phyloP scores from a whole-genome alignment of 2,888 invertebrate genomes.

The Cryptus armator region DNA sequence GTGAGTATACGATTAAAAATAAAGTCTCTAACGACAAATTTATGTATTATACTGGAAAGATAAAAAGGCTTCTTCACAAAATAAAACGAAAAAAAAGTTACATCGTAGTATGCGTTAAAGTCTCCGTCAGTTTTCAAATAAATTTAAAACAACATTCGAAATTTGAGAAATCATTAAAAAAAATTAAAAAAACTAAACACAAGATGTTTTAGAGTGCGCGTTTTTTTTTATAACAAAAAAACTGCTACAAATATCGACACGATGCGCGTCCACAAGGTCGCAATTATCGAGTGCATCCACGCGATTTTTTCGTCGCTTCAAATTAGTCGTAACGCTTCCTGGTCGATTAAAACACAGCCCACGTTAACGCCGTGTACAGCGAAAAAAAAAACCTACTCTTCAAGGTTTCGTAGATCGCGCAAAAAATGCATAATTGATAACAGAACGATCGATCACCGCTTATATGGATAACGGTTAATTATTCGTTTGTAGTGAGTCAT shows the following conservation, averaged over 20 bases:
- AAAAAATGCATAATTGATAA: conserved; percentile 43
- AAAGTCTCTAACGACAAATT: not conserved
- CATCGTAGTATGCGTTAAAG: not conserved
- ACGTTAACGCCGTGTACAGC: conserved; percentile 12
- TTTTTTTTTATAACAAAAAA: not conserved
- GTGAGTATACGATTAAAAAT: conserved; percentile 41
- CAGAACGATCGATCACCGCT: conserved; percentile 39
- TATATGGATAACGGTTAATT: conserved; percentile 60
- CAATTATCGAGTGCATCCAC: conserved; percentile 6
- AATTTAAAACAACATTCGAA: not conserved
- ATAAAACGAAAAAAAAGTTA: not conserved
- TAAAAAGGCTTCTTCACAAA: not conserved
- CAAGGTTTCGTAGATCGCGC: conserved; percentile 55
- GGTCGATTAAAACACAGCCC: conserved; percentile 20
- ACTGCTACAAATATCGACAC: not conserved
- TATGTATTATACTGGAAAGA: not conserved
- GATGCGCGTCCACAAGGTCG: not conserved
- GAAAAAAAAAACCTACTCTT: not conserved
- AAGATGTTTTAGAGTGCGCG: not conserved
- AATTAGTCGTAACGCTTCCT: conserved; percentile 24
- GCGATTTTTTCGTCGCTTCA: conserved; percentile 13
- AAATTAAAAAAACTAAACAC: not conserved
- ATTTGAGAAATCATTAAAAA: not conserved
- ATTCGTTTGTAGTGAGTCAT: conserved; percentile 55
- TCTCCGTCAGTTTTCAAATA: not conserved